phyloP scores from a whole-genome alignment of 92 coral and sea anemone genomes.

The Zoanthus sansibaricus region DNA sequence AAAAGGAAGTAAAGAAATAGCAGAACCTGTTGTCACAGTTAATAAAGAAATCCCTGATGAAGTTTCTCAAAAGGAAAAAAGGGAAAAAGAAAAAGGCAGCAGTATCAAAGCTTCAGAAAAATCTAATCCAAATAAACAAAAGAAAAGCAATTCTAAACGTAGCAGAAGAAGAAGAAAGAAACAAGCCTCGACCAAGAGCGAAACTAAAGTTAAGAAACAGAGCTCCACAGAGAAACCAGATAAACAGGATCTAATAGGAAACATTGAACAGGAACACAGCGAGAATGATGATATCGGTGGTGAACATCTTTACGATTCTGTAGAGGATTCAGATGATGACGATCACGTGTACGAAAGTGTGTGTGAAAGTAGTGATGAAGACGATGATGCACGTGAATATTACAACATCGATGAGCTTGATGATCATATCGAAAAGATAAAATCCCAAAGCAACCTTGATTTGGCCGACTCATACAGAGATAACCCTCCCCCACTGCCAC shows the following conservation, averaged over 20 bases:
- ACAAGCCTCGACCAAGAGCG: neutral
- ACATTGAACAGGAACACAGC: neutral
- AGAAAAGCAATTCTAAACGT: neutral
- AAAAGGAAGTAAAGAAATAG: neutral
- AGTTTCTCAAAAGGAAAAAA: neutral
- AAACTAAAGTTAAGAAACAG: constrained; percentile 20
- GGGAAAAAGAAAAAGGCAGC: neutral
- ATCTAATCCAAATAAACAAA: neutral
- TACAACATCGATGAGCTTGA: constrained; percentile 27
- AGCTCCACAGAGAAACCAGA: constrained; percentile 7
- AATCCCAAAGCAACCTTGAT: neutral
- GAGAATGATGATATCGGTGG: constrained; percentile 40
- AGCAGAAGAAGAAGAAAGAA: constrained; percentile 2
- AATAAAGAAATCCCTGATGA: neutral
- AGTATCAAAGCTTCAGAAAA: neutral
- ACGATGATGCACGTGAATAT: constrained; percentile 15
- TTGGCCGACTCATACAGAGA: neutral
- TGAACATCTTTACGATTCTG: constrained; percentile 33
- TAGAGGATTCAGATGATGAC: constrained; percentile 23
- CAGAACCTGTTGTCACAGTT: neutral
- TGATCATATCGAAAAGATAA: neutral
- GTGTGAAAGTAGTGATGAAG: constrained; percentile 34
- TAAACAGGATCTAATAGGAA: neutral
- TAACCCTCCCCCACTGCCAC: constrained; percentile 29
- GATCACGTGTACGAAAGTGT: constrained; percentile 39